Evolutionary conservation across 2,888 invertebrate species (phyloP).

Genomic region (Uropetala carovei): DNA sequence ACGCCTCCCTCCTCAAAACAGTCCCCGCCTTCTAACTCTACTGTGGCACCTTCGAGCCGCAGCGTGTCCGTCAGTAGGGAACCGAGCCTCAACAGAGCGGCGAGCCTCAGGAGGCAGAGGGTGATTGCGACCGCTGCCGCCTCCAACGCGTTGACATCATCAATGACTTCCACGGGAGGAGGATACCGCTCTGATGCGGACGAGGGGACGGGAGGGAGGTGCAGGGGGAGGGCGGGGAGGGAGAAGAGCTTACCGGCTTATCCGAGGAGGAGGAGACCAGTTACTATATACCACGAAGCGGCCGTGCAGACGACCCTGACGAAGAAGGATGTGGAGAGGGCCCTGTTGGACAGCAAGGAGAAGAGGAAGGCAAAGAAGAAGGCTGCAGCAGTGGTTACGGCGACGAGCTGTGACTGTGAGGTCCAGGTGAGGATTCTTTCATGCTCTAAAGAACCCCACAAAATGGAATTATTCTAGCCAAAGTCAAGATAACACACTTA

Average conservation of each 20-base stretch:
- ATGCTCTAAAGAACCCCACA: too few species aligned
- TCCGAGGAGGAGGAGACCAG: conserved; percentile 74
- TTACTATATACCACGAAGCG: conserved; percentile 87
- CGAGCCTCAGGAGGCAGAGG: conserved; percentile 70
- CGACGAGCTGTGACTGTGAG: conserved; percentile 11
- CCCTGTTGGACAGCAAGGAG: conserved; percentile 74
- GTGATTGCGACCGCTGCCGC: conserved; percentile 75
- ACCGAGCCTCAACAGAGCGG: conserved; percentile 71
- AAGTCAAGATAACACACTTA: too few species aligned
- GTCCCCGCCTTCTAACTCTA: not conserved
- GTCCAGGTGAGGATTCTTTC: not conserved
- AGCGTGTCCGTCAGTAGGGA: conserved; percentile 69
- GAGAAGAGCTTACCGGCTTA: conserved; percentile 76
- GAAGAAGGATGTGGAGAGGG: conserved; percentile 84
- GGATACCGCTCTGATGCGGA: conserved; percentile 63
- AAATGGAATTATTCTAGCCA: too few species aligned
- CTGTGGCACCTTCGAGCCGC: not conserved
- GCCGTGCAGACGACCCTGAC: conserved; percentile 87
- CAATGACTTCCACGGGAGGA: conserved; percentile 47
- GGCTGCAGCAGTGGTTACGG: not conserved
- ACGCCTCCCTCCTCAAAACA: not conserved
- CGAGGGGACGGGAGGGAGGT: conserved; percentile 19
- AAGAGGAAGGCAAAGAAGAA: conserved; percentile 36
- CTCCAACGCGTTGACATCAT: conserved; percentile 68
- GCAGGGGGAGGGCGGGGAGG: conserved; percentile 65